Evolutionary conservation across 2,888 invertebrate genomes (phyloP), one percentile per base, ranked within the genome.

Genomic region (Cephus spinipes): DNA sequence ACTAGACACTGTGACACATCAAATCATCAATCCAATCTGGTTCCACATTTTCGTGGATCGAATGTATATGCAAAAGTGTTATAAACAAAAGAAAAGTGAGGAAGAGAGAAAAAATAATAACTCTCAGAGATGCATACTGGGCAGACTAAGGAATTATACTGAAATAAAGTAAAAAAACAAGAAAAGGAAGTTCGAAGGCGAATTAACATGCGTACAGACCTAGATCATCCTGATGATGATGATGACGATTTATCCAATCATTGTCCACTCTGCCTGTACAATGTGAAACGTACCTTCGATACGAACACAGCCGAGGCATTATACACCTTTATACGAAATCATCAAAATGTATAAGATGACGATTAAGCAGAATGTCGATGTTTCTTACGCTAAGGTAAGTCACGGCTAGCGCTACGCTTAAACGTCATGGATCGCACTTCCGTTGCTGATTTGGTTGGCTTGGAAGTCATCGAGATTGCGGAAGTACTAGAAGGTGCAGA

Each of bases 391-490:
- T 87, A 90, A 73, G 87, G 82, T 74, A 86, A 83, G 81, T 91
- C 91, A 30, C 91, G 91, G 76, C 89, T 89, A 34, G 87, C 86
- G 79, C 91, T 91, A 69, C 91, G 88, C 81, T 91, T 91, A 79
- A 91, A 91, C 11, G 90, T 91, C 91, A 91, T 91, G 23, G 91
- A 87, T 40, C 91, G 89, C 76, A 90, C 89, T 85, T 91, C 91
- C 31, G 88, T 85, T 73, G 87, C 87, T 40, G 82, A 71, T 75
- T 78, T 78, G 30, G n/a, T 71, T 31, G 76, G 68, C 23, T 78
- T 71, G 36, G 81, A 69, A 6, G 74, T 31, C 69, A 79, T 81
- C 30, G 76, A 11, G 82, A 73, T 80, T 89, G 89, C 11, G 2
- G 81, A 82, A 68, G 79, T 76, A 76, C 75, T 82, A 3, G 84